These are phyloP conservation scores for Tenthredo amoena DNA, from an alignment of 2,888 invertebrate genomes.

Conservation along the genomic window DNA sequence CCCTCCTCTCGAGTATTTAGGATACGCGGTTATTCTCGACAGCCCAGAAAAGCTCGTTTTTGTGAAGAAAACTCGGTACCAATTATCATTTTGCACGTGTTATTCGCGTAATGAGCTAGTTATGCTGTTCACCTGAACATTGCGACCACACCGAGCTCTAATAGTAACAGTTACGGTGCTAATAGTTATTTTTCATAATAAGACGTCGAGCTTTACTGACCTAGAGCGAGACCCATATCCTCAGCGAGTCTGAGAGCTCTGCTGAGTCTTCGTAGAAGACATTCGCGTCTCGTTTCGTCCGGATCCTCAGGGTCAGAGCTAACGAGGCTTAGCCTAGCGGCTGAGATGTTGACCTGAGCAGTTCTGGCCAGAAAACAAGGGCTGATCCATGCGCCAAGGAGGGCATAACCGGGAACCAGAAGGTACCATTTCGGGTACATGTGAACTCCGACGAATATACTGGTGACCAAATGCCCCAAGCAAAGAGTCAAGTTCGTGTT, in stretches of 20 bases:
- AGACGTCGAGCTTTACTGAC: slow-evolving; percentile 56
- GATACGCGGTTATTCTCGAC: background rate
- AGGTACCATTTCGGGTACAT: slow-evolving; percentile 74
- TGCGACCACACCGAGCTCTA: background rate
- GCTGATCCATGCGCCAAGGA: slow-evolving; percentile 69
- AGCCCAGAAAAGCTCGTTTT: background rate
- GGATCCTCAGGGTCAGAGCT: slow-evolving; percentile 74
- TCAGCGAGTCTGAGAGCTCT: slow-evolving; percentile 73
- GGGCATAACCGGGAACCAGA: slow-evolving; percentile 71
- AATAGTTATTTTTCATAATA: background rate
- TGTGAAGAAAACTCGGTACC: background rate
- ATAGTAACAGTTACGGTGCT: background rate
- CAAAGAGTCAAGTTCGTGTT: slow-evolving; percentile 79
- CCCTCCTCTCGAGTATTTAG: background rate
- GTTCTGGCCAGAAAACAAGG: slow-evolving; percentile 72
- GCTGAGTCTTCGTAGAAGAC: slow-evolving; percentile 72
- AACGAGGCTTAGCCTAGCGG: slow-evolving; percentile 71
- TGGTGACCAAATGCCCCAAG: slow-evolving; percentile 69
- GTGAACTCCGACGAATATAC: slow-evolving; percentile 73
- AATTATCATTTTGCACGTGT: background rate
- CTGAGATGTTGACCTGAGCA: slow-evolving; percentile 71
- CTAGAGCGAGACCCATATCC: slow-evolving; percentile 74
- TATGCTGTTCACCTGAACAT: background rate
- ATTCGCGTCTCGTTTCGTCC: slow-evolving; percentile 73
- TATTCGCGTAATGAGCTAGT: background rate